A percentile compares a stretch with the other conserved stretches of the same genome.
phyloP scores from a whole-genome alignment of 2,113 vertebrate species.

The Syngnathoides biaculeatus region DNA sequence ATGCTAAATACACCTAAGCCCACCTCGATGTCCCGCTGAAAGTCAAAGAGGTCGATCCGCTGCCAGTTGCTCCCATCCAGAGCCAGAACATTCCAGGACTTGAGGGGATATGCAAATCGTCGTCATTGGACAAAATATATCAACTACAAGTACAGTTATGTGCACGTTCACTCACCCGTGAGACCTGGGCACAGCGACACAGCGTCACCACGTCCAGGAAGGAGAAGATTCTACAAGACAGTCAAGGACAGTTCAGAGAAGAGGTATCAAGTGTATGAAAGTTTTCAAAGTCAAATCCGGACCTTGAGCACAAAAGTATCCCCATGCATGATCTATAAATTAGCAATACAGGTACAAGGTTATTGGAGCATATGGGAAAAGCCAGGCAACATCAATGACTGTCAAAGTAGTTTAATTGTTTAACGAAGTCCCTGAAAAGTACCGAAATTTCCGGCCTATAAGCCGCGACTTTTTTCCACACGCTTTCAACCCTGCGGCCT shows the following conservation, averaged over 20 bases:
- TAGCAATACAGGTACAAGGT: too few relatives aligned
- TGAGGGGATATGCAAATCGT: constrained; percentile 45
- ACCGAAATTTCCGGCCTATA: too few relatives aligned
- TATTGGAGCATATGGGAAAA: too few relatives aligned
- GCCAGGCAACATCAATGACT: too few relatives aligned
- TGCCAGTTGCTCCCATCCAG: constrained; percentile 99
- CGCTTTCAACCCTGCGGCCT: too few relatives aligned
- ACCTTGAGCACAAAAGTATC: too few relatives aligned
- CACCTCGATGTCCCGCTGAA: constrained; percentile 99
- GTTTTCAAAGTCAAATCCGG: too few relatives aligned
- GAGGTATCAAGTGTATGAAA: neutral
- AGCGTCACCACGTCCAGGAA: constrained; percentile 98
- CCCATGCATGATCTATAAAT: too few relatives aligned
- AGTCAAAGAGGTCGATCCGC: constrained; percentile 96
- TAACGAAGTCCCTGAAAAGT: too few relatives aligned
- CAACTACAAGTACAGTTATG: neutral
- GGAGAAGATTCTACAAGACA: constrained; percentile 91
- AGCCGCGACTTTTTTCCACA: too few relatives aligned
- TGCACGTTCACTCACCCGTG: constrained; percentile 83
- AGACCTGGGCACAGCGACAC: constrained; percentile 98
- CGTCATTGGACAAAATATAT: constrained; percentile 8
- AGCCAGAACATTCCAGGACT: constrained; percentile 98
- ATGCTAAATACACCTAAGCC: constrained; percentile 9
- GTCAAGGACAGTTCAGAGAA: constrained; percentile 49
- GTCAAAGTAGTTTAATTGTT: too few relatives aligned